phyloP scores from a whole-genome alignment of 2,797 vertebrate species.

The Mormyrus hasselquistii region DNA sequence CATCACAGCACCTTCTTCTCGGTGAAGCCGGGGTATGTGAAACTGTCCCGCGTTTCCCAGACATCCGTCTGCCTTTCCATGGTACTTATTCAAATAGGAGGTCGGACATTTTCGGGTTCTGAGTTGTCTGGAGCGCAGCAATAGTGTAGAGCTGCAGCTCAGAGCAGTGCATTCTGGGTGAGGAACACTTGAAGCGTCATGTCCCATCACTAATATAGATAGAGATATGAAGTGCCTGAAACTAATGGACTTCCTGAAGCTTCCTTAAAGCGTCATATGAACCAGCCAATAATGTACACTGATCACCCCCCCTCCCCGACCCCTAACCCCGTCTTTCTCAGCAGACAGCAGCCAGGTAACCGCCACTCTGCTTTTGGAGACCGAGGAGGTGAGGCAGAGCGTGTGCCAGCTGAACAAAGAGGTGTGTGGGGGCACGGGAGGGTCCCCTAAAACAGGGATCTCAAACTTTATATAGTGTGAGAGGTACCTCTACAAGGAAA shows the following conservation, averaged over 20 bases:
- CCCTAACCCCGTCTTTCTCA: neutral
- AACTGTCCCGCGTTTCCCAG: neutral
- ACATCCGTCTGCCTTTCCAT: neutral
- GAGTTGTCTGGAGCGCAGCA: neutral
- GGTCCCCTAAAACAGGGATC: neutral
- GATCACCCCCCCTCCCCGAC: neutral
- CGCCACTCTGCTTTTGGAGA: slow-evolving; percentile 57
- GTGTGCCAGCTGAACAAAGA: slow-evolving; percentile 78
- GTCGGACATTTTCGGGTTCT: neutral
- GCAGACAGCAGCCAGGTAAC: slow-evolving; percentile 50
- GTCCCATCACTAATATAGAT: neutral
- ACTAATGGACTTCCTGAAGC: neutral
- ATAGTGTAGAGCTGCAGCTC: neutral
- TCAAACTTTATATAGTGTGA: neutral
- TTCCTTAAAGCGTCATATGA: neutral
- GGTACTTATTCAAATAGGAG: neutral
- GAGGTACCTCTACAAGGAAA: neutral
- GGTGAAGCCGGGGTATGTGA: neutral
- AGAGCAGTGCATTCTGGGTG: neutral
- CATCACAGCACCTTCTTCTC: neutral
- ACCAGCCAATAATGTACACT: neutral
- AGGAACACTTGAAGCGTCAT: no score
- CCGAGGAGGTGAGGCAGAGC: slow-evolving; percentile 76
- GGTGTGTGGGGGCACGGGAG: slow-evolving; percentile 50
- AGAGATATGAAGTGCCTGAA: neutral